Percentiles rank a stretch among this genome's conserved stretches.
Evolutionary conservation across 2,797 vertebrate genomes (phyloP).

Genomic region (Pseudomugil gertrudae): DNA sequence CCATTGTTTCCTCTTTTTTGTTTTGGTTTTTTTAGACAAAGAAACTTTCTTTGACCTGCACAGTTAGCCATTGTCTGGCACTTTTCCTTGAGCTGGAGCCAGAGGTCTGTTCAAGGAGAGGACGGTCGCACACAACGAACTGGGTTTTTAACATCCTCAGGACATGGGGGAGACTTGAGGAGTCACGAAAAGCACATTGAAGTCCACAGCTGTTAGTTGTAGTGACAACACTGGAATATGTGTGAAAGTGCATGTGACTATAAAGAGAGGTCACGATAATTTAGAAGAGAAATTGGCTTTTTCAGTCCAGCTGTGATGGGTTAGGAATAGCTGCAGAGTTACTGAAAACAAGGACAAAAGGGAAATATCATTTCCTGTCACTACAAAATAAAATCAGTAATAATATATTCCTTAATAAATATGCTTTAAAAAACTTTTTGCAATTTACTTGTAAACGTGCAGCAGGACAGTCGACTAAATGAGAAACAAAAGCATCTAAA

Average conservation of each 20-base stretch:
- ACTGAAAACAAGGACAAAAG: not conserved
- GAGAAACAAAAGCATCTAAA: too few relatives aligned
- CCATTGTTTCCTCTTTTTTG: slow-evolving; percentile 53
- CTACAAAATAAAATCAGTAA: too few relatives aligned
- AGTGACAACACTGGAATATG: slow-evolving; percentile 44
- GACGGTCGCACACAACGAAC: slow-evolving; percentile 27
- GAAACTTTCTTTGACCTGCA: slow-evolving; percentile 61
- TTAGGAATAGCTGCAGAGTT: not conserved
- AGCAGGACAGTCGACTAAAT: too few relatives aligned
- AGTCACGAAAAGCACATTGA: slow-evolving; percentile 23
- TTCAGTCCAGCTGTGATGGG: not conserved
- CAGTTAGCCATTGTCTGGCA: slow-evolving; percentile 65
- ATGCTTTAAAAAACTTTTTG: not conserved
- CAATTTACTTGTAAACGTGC: not conserved
- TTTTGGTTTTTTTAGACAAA: slow-evolving; percentile 48
- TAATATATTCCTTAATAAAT: too few relatives aligned
- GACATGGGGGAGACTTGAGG: slow-evolving; percentile 27
- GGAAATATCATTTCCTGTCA: not conserved
- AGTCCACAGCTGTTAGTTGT: slow-evolving; percentile 20
- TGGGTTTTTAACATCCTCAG: slow-evolving; percentile 14
- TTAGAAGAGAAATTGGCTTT: slow-evolving; percentile 16
- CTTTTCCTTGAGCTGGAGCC: slow-evolving; percentile 47
- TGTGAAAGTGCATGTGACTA: slow-evolving; percentile 35
- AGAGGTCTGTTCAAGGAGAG: slow-evolving; percentile 35
- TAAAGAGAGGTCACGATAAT: slow-evolving; percentile 16